Evolutionary conservation across 1,140 invertebrate genomes (phyloP), one percentile per base, ranked within the genome.

Genomic region (Drosophila bipectinata): DNA sequence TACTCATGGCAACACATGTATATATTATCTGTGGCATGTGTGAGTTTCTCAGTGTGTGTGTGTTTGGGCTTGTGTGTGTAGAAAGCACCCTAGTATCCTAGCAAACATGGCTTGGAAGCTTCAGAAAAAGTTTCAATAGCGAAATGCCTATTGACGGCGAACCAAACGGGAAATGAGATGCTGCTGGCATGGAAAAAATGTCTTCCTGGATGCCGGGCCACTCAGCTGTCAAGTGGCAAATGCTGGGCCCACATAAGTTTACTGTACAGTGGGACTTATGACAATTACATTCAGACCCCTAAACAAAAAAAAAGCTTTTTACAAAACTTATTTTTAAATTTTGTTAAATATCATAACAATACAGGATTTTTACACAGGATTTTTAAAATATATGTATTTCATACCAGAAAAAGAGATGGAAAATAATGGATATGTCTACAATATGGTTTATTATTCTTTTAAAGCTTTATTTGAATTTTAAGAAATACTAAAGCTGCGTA

Each of bases 81-180:
- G 26, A 28, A 28, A 37, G 34, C 34, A 37, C 5, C 34, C 12
- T n/a, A 12, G 34, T 10, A 37, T 37, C 41, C 41, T 18, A 12
- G 48, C 21, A 8, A 28, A 30, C 26, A 32, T 18, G 28, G 28
- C 26, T 32, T 44, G 41, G 41, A 18, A 12, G 41, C n/a, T 44
- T 4, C 47, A 48, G 63, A 18, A 69, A 62, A 73, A 69, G 63
- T 85, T 81, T 62, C 82, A 78, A 79, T 84, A 87, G 82, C 82
- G 82, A 85, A 87, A 72, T 85, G 74, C 77, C 82, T 87, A 81
- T 87, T 85, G 81, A 87, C 74, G 82, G 64, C 63, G 67, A 80
- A 69, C 73, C 64, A 66, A 77, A 78, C 82, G 76, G 78, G 71
- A 85, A 82, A 87, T 78, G 72, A 81, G 82, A 82, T 76, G 74